These are phyloP conservation scores for Mesocricetus auratus DNA, from an alignment of 2,113 vertebrate genomes.

Conservation along the genomic window DNA sequence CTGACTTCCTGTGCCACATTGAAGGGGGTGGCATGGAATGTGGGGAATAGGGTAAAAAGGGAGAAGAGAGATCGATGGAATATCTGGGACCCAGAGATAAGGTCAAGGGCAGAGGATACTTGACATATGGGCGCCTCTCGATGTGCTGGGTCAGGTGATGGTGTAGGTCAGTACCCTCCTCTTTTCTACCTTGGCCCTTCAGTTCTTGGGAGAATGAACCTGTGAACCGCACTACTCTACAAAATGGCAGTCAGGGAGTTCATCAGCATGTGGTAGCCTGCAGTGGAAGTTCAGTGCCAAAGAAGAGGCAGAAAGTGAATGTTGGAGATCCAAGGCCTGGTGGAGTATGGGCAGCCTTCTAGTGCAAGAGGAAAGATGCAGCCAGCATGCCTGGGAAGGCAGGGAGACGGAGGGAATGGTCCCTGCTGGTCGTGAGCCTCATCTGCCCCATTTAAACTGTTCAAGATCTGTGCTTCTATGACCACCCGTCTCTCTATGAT, in stretches of 20 bases:
- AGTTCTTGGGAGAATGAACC: not conserved
- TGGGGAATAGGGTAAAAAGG: not conserved
- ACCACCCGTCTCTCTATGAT: not conserved
- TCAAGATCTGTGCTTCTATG: not conserved
- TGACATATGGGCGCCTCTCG: not conserved
- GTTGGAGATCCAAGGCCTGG: not conserved
- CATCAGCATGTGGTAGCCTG: not conserved
- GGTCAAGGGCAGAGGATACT: not conserved
- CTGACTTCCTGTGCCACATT: not conserved
- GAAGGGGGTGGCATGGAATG: not conserved
- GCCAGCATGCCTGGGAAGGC: not conserved
- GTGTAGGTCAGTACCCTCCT: not conserved
- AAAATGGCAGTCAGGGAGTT: not conserved
- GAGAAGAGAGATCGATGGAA: not conserved
- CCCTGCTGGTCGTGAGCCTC: not conserved
- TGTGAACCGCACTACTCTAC: not conserved
- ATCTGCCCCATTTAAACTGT: not conserved
- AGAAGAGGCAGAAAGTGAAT: not conserved
- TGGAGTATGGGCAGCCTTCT: not conserved
- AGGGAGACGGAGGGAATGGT: not conserved
- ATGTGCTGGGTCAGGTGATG: not conserved
- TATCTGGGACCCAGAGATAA: not conserved
- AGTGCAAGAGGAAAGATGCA: not conserved
- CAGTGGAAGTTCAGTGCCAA: not conserved
- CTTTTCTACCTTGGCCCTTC: not conserved